Percentiles rank a stretch among this genome's conserved stretches.
These are phyloP conservation scores for Phataginus tricuspis DNA, from an alignment of 2,797 vertebrate species.

Conservation along the genomic window DNA sequence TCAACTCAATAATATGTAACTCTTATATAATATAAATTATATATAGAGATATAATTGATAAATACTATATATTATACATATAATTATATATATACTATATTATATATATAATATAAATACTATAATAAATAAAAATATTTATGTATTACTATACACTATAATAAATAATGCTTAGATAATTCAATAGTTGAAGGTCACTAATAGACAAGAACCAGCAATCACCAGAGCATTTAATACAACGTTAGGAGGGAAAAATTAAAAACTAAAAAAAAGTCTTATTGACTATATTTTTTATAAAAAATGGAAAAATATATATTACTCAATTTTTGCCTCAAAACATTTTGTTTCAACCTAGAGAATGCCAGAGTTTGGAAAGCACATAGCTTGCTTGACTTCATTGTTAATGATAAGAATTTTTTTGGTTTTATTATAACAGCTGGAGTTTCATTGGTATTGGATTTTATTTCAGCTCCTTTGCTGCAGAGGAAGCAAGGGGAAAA, in stretches of 20 bases:
- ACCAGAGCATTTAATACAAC: not conserved
- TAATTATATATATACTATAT: not conserved
- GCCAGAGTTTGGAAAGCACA: not conserved
- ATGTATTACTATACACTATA: not conserved
- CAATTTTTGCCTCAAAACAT: not conserved
- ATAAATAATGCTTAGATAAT: not conserved
- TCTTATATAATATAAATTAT: not conserved
- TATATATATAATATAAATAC: not conserved
- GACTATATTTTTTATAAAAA: not conserved
- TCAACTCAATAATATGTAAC: not conserved
- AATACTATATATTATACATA: not conserved
- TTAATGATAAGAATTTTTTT: not conserved
- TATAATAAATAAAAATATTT: not conserved
- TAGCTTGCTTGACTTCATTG: not conserved
- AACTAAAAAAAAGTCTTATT: not conserved
- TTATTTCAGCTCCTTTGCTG: slow-evolving; percentile 4
- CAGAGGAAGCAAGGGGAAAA: not conserved
- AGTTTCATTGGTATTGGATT: not conserved
- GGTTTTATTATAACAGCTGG: not conserved
- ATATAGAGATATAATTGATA: not conserved
- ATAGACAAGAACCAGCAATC: not conserved
- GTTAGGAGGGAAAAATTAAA: not conserved
- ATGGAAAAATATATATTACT: not conserved
- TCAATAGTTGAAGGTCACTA: not conserved
- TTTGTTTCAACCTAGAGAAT: not conserved